Conservation (phyloP, 2,113 vertebrate genomes). For the Ceyx melanurus region DNA sequence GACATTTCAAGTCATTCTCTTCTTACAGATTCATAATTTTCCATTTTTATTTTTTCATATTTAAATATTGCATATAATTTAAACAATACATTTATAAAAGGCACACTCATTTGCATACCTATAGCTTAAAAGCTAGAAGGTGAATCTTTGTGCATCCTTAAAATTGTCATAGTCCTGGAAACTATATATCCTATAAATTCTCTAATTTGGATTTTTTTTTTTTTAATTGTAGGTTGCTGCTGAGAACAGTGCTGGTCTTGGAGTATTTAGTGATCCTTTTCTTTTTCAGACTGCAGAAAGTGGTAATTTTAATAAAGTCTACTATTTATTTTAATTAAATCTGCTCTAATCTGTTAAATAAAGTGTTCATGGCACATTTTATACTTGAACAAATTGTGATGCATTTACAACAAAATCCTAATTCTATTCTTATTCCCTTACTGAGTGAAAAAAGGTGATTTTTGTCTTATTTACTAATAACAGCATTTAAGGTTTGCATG, state of each 20-base stretch:
- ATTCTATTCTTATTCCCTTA: background rate
- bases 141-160: background rate
- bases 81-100: background rate
- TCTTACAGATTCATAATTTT: background rate
- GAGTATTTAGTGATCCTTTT: constrained; percentile 87
- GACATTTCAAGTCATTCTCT: background rate
- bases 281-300: constrained; percentile 95
- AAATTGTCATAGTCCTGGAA: background rate
- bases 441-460: background rate
- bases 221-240: constrained; percentile 91
- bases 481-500: background rate
- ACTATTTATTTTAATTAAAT: background rate
- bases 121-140: background rate
- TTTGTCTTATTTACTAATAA: background rate
- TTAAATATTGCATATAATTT: background rate
- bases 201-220: background rate
- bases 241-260: constrained; percentile 82
- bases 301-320: constrained; percentile 78
- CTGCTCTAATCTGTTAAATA: background rate
- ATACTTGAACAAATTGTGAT: background rate
- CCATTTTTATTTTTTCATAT: background rate
- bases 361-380: background rate
- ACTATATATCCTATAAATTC: background rate
- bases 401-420: background rate
- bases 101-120: background rate